Conservation (phyloP, 2,888 invertebrate genomes). For the Gymnosoma rotundatum region DNA sequence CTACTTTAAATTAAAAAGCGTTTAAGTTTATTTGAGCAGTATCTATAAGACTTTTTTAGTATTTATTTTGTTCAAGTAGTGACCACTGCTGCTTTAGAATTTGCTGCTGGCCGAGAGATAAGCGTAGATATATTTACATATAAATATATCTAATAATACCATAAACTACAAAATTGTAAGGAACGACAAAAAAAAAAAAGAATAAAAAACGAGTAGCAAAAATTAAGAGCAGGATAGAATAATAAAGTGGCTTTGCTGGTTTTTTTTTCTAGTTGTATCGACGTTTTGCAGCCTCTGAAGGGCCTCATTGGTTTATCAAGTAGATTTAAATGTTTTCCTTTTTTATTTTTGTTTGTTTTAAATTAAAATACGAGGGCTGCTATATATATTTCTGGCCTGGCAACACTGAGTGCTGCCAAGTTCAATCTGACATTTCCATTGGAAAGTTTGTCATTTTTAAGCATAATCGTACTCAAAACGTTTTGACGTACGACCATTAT, state of each 20-base stretch:
- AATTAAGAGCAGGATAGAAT: constrained; percentile 24
- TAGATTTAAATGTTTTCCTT: constrained; percentile 18
- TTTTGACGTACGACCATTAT: no score
- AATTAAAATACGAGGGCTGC: no score
- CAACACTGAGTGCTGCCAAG: no score
- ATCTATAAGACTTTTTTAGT: constrained; percentile 10
- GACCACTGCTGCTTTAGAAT: constrained; percentile 20
- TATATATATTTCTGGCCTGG: no score
- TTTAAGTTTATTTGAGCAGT: constrained; percentile 37
- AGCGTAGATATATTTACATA: constrained; percentile 66
- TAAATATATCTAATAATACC: constrained; percentile 61
- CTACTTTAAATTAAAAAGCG: constrained; percentile 31
- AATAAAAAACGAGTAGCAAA: no score
- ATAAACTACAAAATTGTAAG: constrained; percentile 33
- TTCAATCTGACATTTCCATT: no score
- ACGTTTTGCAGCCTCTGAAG: background rate
- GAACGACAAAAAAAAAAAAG: background rate
- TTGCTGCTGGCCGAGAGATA: constrained; percentile 58
- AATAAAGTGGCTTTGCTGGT: constrained; percentile 35
- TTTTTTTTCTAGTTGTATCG: no score
- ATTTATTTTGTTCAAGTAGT: constrained; percentile 40
- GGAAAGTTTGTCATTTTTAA: no score
- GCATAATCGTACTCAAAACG: no score
- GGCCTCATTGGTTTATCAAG: constrained; percentile 35
- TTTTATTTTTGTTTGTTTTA: background rate